Evolutionary conservation across 2,113 vertebrate species (phyloP).

Genomic region (Chaetodon auriga): DNA sequence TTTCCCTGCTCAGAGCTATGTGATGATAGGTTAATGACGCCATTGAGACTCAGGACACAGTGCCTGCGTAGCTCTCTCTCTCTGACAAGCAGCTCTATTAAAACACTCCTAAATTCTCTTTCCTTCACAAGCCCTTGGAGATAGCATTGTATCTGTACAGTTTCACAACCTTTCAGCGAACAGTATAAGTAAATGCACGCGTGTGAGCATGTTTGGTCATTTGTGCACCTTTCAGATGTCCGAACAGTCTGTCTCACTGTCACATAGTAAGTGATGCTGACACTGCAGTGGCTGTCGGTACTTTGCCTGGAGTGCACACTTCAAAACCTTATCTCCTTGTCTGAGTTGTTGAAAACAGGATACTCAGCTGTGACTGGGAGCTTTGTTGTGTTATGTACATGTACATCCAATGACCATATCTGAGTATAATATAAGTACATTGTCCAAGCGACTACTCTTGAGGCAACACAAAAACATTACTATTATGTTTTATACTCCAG

Average conservation of each 20-base stretch:
- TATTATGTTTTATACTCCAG: not conserved
- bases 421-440: too few species aligned
- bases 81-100: not conserved
- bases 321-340: not conserved
- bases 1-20: slow-evolving; percentile 63
- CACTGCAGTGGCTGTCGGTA: slow-evolving; percentile 13
- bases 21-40: slow-evolving; percentile 50
- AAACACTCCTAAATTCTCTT: not conserved
- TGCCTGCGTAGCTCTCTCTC: not conserved
- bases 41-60: slow-evolving; percentile 19
- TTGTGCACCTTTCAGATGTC: not conserved
- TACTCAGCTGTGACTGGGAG: not conserved
- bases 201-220: not conserved
- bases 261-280: slow-evolving; percentile 6
- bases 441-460: not conserved
- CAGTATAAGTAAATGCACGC: not conserved
- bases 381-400: not conserved
- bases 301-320: not conserved
- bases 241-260: not conserved
- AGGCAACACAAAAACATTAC: not conserved
- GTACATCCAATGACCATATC: not conserved
- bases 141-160: not conserved
- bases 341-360: not conserved
- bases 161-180: not conserved
- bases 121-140: not conserved